Conservation (phyloP, 2,797 vertebrate species). For the Perdix hodgsoniae region DNA sequence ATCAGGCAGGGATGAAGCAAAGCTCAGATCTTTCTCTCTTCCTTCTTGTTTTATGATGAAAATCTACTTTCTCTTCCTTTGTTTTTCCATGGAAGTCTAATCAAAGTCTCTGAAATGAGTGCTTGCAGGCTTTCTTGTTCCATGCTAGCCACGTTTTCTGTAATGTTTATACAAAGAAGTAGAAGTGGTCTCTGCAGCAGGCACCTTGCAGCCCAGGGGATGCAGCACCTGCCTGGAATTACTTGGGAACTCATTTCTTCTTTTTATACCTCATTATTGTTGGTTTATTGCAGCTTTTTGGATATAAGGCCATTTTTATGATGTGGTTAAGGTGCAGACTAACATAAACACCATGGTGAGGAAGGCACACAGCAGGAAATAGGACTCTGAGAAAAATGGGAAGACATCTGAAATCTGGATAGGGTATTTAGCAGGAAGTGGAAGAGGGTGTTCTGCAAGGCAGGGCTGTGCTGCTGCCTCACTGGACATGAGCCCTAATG, state of each 20-base stretch:
- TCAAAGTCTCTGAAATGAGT: not conserved
- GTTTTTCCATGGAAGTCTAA: accelerated
- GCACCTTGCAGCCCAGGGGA: not conserved
- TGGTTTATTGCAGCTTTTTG: not conserved
- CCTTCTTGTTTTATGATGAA: not conserved
- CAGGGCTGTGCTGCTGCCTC: not conserved
- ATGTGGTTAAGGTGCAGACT: not conserved
- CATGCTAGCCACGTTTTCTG: not conserved
- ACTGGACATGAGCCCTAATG: not conserved
- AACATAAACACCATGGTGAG: not conserved
- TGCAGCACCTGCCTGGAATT: not conserved
- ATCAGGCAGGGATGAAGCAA: not conserved
- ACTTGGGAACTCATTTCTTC: not conserved
- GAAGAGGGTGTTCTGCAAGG: not conserved
- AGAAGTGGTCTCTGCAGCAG: not conserved
- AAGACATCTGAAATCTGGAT: not conserved
- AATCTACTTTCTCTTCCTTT: not conserved
- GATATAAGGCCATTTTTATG: not conserved
- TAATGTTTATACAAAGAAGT: not conserved
- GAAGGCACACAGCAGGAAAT: not conserved
- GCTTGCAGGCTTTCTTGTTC: not conserved
- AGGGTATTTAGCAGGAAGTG: not conserved
- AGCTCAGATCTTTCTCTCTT: not conserved
- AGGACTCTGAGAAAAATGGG: not conserved
- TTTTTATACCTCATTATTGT: accelerated